A percentile compares a stretch with the other conserved stretches of the same genome.
phyloP scores from a whole-genome alignment of 2,888 invertebrate genomes.

The Vanessa cardui region DNA sequence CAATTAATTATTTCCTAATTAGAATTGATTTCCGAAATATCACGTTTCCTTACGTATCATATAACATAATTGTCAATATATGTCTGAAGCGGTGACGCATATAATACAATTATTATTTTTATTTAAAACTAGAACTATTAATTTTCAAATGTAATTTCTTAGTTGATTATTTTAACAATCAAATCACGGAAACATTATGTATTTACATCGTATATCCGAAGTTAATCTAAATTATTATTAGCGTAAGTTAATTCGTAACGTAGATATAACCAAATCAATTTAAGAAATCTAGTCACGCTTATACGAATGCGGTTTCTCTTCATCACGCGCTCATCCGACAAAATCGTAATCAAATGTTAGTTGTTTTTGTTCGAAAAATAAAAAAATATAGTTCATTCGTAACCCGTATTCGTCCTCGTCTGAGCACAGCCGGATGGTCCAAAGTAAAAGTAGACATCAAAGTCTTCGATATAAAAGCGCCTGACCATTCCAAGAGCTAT shows the following conservation, averaged over 20 bases:
- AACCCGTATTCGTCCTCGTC: constrained; percentile 70
- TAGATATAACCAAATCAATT: neutral
- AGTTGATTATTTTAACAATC: no score
- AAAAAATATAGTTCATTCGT: constrained; percentile 63
- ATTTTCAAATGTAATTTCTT: no score
- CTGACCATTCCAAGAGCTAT: constrained; percentile 54
- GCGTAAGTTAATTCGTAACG: neutral
- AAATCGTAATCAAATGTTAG: constrained; percentile 21
- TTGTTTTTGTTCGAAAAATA: constrained; percentile 15
- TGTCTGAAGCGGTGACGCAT: no score
- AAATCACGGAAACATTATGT: no score
- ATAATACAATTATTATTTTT: no score
- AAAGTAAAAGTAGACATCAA: constrained; percentile 77
- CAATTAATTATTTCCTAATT: no score
- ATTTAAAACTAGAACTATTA: no score
- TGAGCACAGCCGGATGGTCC: constrained; percentile 53
- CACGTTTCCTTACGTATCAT: no score
- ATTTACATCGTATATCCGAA: no score
- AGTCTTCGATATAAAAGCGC: constrained; percentile 71
- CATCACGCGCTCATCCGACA: constrained; percentile 16
- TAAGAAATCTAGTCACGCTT: constrained; percentile 12
- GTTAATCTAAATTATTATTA: no score
- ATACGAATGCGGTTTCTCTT: neutral
- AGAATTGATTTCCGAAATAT: no score
- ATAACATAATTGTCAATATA: no score